Evolutionary conservation across 1,140 invertebrate species (phyloP), one percentile per base, ranked within the genome.

Genomic region (Thaumatotibia leucotreta): DNA sequence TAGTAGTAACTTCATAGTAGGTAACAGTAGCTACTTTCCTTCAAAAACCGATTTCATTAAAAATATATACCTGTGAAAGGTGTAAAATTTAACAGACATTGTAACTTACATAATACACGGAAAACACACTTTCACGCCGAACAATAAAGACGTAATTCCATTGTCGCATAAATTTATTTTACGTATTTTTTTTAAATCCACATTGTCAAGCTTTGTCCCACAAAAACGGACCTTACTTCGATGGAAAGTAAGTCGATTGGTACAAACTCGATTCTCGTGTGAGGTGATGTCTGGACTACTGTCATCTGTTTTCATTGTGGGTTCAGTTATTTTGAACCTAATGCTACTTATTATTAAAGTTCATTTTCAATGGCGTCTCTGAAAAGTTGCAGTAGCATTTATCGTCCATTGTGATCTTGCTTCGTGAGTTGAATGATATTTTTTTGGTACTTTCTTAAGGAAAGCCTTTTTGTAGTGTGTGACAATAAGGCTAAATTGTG

Each of bases 131-230:
- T 58, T 58, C 52, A 58, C 52, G n/a, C n/a, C n/a, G 52, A 27
- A 58, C 52, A 58, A 27, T 58, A 58, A 58, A 58, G 52, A 58
- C 52, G 52, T 58, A 58, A 58, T 58, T 58, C 24, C 23, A 29
- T 58, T 58, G 52, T 58, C 23, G 29, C 24, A 58, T 58, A 58
- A 29, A 31, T 58, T 58, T 27, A 23, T 58, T 58, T 58, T 58
- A 58, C 52, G 52, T 14, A 23, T 29, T 31, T 58, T 58, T 54
- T 45, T 45, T 31, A 4, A 58, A 23, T 58, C 52, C 14, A 58
- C 23, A 31, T 58, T 58, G 52, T 58, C 52, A n/a, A 58, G 1
- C 52, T 1, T 8, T 3, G n/a, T 58, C 24, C 14, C 29, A 14
- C 27, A 9, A 58, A 14, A 58, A 58, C 20, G 8, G 1, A 58